phyloP scores from a whole-genome alignment of 35 echinoderm and acorn worm genomes.

The Lytechinus variegatus region DNA sequence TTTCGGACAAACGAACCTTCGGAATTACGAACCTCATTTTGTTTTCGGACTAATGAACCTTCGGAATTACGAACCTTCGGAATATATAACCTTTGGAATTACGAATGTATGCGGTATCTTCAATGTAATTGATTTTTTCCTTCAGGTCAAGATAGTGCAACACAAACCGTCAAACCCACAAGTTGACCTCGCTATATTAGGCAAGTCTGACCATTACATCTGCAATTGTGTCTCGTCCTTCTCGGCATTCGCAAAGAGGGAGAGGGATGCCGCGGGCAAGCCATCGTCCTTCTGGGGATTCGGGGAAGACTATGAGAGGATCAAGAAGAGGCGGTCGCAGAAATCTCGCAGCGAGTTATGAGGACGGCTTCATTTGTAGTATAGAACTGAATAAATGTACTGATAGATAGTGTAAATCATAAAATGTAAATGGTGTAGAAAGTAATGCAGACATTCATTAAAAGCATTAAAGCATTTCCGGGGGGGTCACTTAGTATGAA shows the following conservation, averaged over 20 bases:
- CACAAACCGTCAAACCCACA: constrained; percentile 75
- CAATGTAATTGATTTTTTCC: neutral
- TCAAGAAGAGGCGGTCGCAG: neutral
- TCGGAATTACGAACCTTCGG: no score
- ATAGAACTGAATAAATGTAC: no score
- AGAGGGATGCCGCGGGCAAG: constrained; percentile 75
- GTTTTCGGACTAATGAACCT: no score
- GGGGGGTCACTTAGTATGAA: no score
- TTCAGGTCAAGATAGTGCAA: constrained; percentile 86
- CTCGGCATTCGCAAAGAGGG: constrained; percentile 85
- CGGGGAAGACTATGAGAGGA: constrained; percentile 38
- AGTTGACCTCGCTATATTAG: constrained; percentile 92
- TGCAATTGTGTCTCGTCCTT: constrained; percentile 95
- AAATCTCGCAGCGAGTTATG: constrained; percentile 51
- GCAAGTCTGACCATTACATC: constrained; percentile 93
- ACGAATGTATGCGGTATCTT: no score
- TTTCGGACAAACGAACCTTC: no score
- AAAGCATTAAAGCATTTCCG: no score
- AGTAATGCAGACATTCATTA: no score
- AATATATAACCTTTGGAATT: no score
- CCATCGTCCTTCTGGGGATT: constrained; percentile 92
- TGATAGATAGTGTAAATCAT: no score
- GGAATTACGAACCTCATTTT: no score
- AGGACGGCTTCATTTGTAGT: neutral
- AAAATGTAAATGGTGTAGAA: no score